phyloP scores from a whole-genome alignment of 2,888 invertebrate species.

The Aspidiotus destructor region DNA sequence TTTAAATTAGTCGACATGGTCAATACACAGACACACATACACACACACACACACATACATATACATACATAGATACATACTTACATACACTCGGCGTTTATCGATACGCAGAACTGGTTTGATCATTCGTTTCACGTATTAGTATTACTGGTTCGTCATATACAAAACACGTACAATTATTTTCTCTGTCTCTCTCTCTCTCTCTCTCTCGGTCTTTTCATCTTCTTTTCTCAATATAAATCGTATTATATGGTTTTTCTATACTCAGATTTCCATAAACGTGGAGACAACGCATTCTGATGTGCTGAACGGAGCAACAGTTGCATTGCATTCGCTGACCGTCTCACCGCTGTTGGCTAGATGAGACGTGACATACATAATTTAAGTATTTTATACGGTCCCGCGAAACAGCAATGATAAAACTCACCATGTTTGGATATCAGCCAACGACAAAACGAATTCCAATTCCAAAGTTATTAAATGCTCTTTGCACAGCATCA shows the following conservation, averaged over 20 bases:
- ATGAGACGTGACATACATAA: conserved; percentile 29
- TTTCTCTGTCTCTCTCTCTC: neutral
- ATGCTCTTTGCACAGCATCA: conserved; percentile 5
- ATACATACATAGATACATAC: neutral
- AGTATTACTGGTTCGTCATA: conserved; percentile 27
- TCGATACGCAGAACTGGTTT: conserved; percentile 1
- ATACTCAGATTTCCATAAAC: conserved; percentile 26
- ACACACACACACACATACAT: neutral
- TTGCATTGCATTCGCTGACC: conserved; percentile 11
- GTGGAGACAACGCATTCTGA: conserved; percentile 32
- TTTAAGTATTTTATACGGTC: conserved; percentile 25
- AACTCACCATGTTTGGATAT: conserved; percentile 28
- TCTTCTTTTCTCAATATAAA: neutral
- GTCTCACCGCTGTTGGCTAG: conserved; percentile 23
- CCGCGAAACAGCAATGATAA: conserved; percentile 15
- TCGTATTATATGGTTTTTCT: conserved; percentile 18
- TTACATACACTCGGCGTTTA: neutral
- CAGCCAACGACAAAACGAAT: conserved; percentile 15
- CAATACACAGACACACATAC: neutral
- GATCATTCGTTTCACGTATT: conserved; percentile 26
- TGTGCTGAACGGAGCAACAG: neutral
- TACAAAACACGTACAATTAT: conserved; percentile 13
- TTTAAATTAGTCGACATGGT: neutral
- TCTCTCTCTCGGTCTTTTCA: conserved; percentile 8
- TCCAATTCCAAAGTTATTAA: conserved; percentile 27